These are phyloP conservation scores for Phoebastria nigripes DNA, from an alignment of 2,797 vertebrate genomes.

Conservation along the genomic window DNA sequence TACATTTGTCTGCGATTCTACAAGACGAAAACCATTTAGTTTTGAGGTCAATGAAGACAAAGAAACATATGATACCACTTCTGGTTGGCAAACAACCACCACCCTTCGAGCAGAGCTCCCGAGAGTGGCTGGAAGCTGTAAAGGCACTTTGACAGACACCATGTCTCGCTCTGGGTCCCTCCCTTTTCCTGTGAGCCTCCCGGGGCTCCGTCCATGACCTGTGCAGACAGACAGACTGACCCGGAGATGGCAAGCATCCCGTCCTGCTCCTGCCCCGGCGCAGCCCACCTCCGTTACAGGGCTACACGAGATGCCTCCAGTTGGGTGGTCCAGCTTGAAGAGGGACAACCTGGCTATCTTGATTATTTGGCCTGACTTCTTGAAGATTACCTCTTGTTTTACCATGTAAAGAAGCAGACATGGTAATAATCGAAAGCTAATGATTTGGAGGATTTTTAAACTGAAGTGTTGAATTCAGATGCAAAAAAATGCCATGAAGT, in stretches of 20 bases:
- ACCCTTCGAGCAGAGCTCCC: neutral
- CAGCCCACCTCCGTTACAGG: neutral
- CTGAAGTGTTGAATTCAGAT: neutral
- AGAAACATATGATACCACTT: neutral
- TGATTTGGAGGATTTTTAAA: neutral
- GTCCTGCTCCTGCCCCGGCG: neutral
- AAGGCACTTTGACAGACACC: neutral
- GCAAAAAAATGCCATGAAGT: neutral
- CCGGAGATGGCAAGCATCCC: neutral
- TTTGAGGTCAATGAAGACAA: neutral
- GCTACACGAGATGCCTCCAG: neutral
- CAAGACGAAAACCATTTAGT: neutral
- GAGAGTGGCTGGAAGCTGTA: neutral
- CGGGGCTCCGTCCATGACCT: neutral
- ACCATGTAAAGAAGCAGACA: neutral
- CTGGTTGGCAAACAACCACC: neutral
- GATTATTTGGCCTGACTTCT: too few species aligned
- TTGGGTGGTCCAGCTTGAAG: neutral
- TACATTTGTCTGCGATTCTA: neutral
- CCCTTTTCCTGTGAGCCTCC: neutral
- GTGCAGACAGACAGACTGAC: neutral
- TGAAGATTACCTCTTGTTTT: neutral
- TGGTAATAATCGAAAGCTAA: rapidly evolving
- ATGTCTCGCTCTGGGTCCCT: neutral
- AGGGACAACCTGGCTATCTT: neutral